Percentiles rank a stretch among this genome's conserved stretches.
These are phyloP conservation scores for Poecilia latipinna DNA, from an alignment of 2,113 vertebrate genomes.

Conservation along the genomic window DNA sequence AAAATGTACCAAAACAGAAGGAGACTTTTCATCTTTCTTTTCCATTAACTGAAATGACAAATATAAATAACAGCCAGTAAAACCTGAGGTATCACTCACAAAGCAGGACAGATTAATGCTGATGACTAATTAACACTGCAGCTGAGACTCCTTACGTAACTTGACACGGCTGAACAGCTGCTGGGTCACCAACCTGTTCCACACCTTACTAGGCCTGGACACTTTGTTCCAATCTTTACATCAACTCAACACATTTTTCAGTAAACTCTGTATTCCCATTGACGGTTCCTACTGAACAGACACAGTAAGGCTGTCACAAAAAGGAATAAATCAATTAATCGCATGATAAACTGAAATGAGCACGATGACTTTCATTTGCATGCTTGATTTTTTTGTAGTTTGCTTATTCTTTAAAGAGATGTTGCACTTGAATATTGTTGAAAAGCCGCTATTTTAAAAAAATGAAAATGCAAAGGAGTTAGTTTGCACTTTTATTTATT, in stretches of 20 bases:
- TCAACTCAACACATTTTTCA: slow-evolving; percentile 11
- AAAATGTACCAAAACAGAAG: background rate
- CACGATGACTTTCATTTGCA: too few species aligned
- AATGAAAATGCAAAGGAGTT: too few species aligned
- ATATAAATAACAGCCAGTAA: background rate
- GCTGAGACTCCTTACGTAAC: slow-evolving; percentile 63
- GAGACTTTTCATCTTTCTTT: background rate
- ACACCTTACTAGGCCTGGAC: slow-evolving; percentile 24
- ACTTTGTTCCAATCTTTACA: background rate
- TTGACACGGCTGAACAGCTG: slow-evolving; percentile 27
- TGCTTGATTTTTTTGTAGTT: too few species aligned
- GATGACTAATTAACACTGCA: slow-evolving; percentile 49
- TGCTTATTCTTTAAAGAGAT: too few species aligned
- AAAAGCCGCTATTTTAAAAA: too few species aligned
- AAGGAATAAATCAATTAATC: too few species aligned
- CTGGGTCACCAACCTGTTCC: slow-evolving; percentile 28
- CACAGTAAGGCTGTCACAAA: background rate
- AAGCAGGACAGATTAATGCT: slow-evolving; percentile 39
- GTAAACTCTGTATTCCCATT: background rate
- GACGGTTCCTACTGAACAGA: background rate
- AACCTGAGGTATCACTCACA: slow-evolving; percentile 17
- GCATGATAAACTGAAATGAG: too few species aligned
- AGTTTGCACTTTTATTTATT: too few species aligned
- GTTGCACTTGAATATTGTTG: too few species aligned
- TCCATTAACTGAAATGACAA: background rate